phyloP scores from a whole-genome alignment of 2,113 vertebrate genomes.

The Larimichthys crocea region DNA sequence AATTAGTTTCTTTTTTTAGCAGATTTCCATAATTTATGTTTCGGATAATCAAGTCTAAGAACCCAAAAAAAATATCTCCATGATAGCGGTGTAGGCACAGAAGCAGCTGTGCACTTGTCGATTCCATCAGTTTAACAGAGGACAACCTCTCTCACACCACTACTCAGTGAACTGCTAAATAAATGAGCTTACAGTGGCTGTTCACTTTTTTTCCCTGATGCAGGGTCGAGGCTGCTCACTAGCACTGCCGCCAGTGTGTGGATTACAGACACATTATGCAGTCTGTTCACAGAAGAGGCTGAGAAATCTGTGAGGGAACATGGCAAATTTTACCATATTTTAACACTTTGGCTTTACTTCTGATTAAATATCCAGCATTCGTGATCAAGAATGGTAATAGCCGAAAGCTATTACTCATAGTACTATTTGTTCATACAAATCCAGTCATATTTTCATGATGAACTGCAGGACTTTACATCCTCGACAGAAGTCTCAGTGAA shows the following conservation, averaged over 20 bases:
- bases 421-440: background rate
- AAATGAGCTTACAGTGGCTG: slow-evolving; percentile 52
- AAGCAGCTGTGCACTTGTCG: slow-evolving; percentile 30
- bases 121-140: slow-evolving; percentile 23
- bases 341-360: background rate
- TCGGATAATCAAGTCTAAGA: background rate
- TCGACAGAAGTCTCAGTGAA: background rate
- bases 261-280: slow-evolving; percentile 47
- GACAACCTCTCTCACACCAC: slow-evolving; percentile 14
- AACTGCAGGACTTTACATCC: background rate
- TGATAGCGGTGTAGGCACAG: background rate
- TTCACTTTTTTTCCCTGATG: slow-evolving; percentile 35
- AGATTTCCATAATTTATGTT: background rate
- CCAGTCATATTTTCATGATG: background rate
- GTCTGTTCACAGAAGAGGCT: slow-evolving; percentile 24
- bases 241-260: background rate
- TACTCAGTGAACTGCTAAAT: slow-evolving; percentile 67
- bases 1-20: background rate
- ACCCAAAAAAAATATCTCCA: background rate
- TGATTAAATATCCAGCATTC: background rate
- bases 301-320: slow-evolving; percentile 9
- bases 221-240: slow-evolving; percentile 22
- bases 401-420: background rate
- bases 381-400: background rate
- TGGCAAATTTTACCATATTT: slow-evolving; percentile 3